A percentile compares a stretch with the other conserved stretches of the same genome.
Evolutionary conservation across 1,140 invertebrate genomes (phyloP).

Genomic region (Pseudachorutes palmiensis): DNA sequence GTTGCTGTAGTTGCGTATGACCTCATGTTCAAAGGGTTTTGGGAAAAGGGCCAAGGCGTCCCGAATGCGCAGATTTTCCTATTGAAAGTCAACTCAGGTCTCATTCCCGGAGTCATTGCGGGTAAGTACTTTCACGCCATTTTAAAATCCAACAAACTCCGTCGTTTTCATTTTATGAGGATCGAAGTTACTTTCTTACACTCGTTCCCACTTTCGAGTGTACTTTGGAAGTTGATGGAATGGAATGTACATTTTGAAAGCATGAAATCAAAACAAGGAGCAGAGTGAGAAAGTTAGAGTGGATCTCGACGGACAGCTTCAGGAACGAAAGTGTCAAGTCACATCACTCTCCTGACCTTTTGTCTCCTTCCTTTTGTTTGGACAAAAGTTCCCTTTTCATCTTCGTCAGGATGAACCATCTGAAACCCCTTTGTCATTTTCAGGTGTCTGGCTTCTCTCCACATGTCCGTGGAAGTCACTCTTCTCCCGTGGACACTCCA

Average conservation of each 20-base stretch:
- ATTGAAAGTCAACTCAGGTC: slow-evolving; percentile 32
- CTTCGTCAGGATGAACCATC: neutral
- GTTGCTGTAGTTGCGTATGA: slow-evolving; percentile 31
- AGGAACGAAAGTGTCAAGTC: neutral
- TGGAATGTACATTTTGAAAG: neutral
- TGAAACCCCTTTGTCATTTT: neutral
- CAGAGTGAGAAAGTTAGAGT: neutral
- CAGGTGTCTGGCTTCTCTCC: slow-evolving; percentile 37
- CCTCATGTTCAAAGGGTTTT: slow-evolving; percentile 18
- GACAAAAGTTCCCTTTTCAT: neutral
- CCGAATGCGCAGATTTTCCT: slow-evolving; percentile 34
- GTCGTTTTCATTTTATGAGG: neutral
- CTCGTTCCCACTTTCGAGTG: neutral
- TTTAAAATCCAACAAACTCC: neutral
- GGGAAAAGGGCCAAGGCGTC: slow-evolving; percentile 20
- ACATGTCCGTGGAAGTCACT: slow-evolving; percentile 33
- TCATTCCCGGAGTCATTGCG: slow-evolving; percentile 32
- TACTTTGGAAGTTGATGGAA: neutral
- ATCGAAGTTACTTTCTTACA: neutral
- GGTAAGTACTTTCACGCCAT: slow-evolving; percentile 14
- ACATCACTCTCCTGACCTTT: slow-evolving; percentile 6
- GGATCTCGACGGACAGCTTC: neutral
- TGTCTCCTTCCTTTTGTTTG: slow-evolving; percentile 1
- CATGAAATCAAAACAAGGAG: neutral
- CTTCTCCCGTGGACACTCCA: neutral